A percentile compares a stretch with the other conserved stretches of the same genome.
Conservation (phyloP, 2,888 invertebrate genomes). For the Sussaba pulchella region DNA sequence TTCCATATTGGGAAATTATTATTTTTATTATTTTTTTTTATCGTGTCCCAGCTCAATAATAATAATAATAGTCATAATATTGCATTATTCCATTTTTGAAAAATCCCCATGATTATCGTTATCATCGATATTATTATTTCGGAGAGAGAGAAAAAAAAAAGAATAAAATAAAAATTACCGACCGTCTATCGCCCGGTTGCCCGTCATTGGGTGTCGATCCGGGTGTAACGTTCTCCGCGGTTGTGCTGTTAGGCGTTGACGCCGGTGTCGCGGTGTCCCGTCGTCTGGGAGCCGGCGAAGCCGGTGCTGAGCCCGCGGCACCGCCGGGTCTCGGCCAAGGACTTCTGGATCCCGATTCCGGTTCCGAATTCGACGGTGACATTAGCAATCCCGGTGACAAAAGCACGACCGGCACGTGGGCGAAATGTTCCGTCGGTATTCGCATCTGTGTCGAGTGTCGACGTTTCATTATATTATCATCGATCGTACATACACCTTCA, state of each 20-base stretch:
- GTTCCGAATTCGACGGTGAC: slow-evolving; percentile 89
- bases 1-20: too few relatives aligned
- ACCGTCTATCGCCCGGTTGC: slow-evolving; percentile 75
- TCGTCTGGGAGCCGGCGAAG: slow-evolving; percentile 83
- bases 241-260: slow-evolving; percentile 79
- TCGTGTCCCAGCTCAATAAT: too few relatives aligned
- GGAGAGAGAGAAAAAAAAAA: too few relatives aligned
- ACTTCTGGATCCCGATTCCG: slow-evolving; percentile 81
- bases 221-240: slow-evolving; percentile 76
- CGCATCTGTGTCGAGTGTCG: slow-evolving; percentile 90
- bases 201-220: slow-evolving; percentile 74
- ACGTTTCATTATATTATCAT: neutral
- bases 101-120: too few relatives aligned
- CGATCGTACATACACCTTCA: too few relatives aligned
- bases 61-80: too few relatives aligned
- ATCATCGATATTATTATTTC: too few relatives aligned
- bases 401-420: slow-evolving; percentile 96
- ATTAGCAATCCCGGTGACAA: slow-evolving; percentile 93
- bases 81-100: too few relatives aligned
- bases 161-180: too few relatives aligned
- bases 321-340: slow-evolving; percentile 83
- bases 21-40: too few relatives aligned
- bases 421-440: slow-evolving; percentile 97
- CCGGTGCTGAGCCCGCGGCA: slow-evolving; percentile 80
- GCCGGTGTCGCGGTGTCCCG: slow-evolving; percentile 83